Conservation (phyloP, 2,888 invertebrate species). For the Cataglyphis livida region DNA sequence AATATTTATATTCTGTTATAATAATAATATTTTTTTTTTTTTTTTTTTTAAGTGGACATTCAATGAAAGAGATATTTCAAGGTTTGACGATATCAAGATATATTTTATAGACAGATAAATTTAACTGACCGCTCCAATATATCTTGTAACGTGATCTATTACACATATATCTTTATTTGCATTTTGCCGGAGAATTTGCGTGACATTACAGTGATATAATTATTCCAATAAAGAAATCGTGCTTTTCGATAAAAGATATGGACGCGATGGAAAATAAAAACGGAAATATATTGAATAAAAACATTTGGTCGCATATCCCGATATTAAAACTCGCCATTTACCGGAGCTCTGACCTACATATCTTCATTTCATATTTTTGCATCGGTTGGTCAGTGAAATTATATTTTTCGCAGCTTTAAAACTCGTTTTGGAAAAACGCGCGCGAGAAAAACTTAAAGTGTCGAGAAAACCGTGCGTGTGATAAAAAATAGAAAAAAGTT, state of each 20-base stretch:
- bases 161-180: conserved; percentile 39
- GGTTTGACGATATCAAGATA: neutral
- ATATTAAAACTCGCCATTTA: conserved; percentile 41
- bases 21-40: neutral
- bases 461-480: neutral
- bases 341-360: conserved; percentile 32
- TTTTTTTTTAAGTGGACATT: neutral
- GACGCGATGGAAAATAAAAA: conserved; percentile 10
- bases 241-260: conserved; percentile 21
- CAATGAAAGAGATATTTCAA: conserved; percentile 1
- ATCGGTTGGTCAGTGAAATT: conserved; percentile 5
- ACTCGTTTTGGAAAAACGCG: conserved; percentile 2
- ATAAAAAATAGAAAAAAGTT: conserved; percentile 4
- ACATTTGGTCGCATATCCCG: conserved; percentile 6
- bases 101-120: conserved; percentile 28
- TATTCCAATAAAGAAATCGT: conserved; percentile 43
- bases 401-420: conserved; percentile 15
- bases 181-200: conserved; percentile 25
- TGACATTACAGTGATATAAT: conserved; percentile 32
- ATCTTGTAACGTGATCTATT: conserved; percentile 5
- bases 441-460: neutral
- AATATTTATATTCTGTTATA: neutral
- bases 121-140: neutral
- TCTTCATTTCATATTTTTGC: conserved; percentile 19
- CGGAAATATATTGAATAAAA: neutral